These are phyloP conservation scores for Ictidomys tridecemlineatus DNA, from an alignment of 2,113 vertebrate species.

Conservation along the genomic window DNA sequence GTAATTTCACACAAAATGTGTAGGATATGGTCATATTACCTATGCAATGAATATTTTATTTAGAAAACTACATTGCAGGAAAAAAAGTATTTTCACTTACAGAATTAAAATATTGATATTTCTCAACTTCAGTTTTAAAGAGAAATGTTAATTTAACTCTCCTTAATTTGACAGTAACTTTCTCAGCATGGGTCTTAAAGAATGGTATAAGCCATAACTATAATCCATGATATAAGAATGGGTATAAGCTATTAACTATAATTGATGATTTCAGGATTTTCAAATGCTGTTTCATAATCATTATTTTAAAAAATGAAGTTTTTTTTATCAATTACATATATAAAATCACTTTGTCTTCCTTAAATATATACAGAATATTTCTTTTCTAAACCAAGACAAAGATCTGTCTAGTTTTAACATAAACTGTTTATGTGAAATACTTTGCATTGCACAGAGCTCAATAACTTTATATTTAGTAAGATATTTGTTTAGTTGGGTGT, in stretches of 20 bases:
- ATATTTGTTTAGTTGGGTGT: background rate
- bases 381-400: background rate
- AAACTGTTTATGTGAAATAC: background rate
- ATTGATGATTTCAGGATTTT: slow-evolving; percentile 3
- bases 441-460: background rate
- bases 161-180: background rate
- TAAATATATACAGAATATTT: background rate
- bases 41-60: slow-evolving; percentile 13
- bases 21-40: background rate
- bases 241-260: no score
- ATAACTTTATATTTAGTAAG: slow-evolving; percentile 37
- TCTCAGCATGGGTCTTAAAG: background rate
- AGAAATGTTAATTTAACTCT: background rate
- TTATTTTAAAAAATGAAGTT: background rate
- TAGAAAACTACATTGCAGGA: background rate
- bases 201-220: background rate
- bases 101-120: background rate
- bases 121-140: slow-evolving; percentile 59
- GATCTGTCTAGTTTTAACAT: background rate
- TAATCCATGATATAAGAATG: no score
- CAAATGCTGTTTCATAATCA: background rate
- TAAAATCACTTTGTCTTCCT: slow-evolving; percentile 40
- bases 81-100: background rate
- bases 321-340: slow-evolving; percentile 8
- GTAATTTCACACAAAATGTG: slow-evolving; percentile 47